Conservation (phyloP, 2,888 invertebrate species). For the Drosophila ezoana region DNA sequence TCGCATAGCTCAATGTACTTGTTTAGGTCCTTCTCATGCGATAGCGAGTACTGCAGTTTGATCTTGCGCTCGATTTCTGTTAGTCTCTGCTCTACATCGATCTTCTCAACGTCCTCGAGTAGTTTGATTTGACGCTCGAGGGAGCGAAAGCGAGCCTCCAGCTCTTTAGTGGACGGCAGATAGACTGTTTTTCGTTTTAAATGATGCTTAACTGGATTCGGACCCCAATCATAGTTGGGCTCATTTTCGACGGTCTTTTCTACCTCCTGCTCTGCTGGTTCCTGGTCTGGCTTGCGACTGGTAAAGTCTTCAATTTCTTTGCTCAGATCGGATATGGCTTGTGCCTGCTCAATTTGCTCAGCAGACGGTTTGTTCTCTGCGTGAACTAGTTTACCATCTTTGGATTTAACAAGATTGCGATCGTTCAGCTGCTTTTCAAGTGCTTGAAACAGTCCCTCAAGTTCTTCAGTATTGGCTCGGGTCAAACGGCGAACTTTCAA, state of each 20-base stretch:
- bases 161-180: constrained; percentile 82
- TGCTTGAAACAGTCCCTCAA: constrained; percentile 80
- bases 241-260: constrained; percentile 23
- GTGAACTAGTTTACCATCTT: constrained; percentile 62
- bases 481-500: constrained; percentile 79
- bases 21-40: constrained; percentile 80
- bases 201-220: constrained; percentile 79
- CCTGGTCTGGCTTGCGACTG: constrained; percentile 46
- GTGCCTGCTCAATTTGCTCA: constrained; percentile 58
- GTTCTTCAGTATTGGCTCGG: constrained; percentile 81
- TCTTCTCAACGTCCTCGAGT: constrained; percentile 82
- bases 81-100: constrained; percentile 80
- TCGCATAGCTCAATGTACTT: constrained; percentile 81
- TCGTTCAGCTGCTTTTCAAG: constrained; percentile 81
- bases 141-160: constrained; percentile 81
- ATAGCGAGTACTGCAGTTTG: constrained; percentile 80
- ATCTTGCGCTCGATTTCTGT: constrained; percentile 82
- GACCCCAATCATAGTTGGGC: constrained; percentile 78
- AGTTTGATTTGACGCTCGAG: constrained; percentile 81
- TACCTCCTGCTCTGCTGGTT: constrained; percentile 4
- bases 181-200: constrained; percentile 80
- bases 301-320: constrained; percentile 76
- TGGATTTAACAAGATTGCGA: constrained; percentile 70
- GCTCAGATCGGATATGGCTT: constrained; percentile 74
- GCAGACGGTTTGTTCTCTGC: constrained; percentile 44